Conservation (phyloP, 2,888 invertebrate species). For the Clepsis dumicolana region DNA sequence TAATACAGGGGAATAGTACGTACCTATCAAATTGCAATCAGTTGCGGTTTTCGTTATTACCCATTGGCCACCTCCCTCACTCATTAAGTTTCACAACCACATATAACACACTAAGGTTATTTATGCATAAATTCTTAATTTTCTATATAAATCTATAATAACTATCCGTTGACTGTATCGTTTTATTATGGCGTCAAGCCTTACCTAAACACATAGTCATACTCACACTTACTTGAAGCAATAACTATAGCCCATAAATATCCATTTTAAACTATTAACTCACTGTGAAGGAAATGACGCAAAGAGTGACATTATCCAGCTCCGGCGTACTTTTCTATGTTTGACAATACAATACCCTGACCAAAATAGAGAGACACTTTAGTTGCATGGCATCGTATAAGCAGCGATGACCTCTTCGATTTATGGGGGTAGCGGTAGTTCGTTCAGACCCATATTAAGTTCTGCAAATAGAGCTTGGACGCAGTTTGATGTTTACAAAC, state of each 20-base stretch:
- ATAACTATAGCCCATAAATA: background rate
- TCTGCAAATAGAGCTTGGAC: slow-evolving; percentile 47
- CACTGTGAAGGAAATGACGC: slow-evolving; percentile 58
- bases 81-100: background rate
- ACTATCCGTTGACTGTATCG: background rate
- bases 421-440: background rate
- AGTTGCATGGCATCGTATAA: background rate
- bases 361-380: background rate
- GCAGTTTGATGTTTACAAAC: slow-evolving; percentile 47
- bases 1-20: too few species aligned
- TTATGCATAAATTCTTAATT: background rate
- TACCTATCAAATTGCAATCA: background rate
- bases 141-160: background rate
- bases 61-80: background rate
- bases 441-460: slow-evolving; percentile 49
- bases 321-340: slow-evolving; percentile 52
- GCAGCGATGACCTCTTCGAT: background rate
- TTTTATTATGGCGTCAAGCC: slow-evolving; percentile 1
- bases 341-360: slow-evolving; percentile 39
- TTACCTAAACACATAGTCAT: background rate
- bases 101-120: background rate
- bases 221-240: background rate
- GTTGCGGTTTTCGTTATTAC: background rate
- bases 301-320: slow-evolving; percentile 46
- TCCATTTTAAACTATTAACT: slow-evolving; percentile 16